Percentiles rank a stretch among this genome's conserved stretches.
These are phyloP conservation scores for Cerastis rubricosa DNA, from an alignment of 2,888 invertebrate genomes.

Conservation along the genomic window DNA sequence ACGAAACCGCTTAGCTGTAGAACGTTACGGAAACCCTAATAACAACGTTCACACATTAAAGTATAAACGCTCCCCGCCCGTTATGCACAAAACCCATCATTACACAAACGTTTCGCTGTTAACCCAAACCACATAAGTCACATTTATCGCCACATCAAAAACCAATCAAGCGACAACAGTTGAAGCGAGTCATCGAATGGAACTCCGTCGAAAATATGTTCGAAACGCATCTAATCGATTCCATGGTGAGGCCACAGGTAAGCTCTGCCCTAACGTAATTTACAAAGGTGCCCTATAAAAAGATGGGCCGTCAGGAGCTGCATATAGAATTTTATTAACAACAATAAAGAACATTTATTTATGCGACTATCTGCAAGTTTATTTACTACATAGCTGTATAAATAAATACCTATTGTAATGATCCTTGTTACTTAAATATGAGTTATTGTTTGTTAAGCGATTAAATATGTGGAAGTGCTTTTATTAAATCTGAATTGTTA, in stretches of 20 bases:
- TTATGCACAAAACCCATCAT: slow-evolving; percentile 85
- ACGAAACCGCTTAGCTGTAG: slow-evolving; percentile 18
- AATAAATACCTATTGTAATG: slow-evolving; percentile 61
- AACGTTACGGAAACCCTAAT: slow-evolving; percentile 75
- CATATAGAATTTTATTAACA: slow-evolving; percentile 72
- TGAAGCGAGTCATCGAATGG: slow-evolving; percentile 82
- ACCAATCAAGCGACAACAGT: slow-evolving; percentile 89
- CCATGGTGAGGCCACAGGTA: slow-evolving; percentile 77
- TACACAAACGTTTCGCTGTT: slow-evolving; percentile 83
- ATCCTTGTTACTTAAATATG: slow-evolving; percentile 51
- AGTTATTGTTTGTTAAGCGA: slow-evolving; percentile 44
- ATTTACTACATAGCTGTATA: slow-evolving; percentile 57
- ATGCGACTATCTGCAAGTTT: slow-evolving; percentile 62
- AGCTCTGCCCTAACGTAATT: slow-evolving; percentile 79
- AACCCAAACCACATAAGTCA: slow-evolving; percentile 88
- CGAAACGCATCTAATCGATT: slow-evolving; percentile 86
- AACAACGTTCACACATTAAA: slow-evolving; percentile 83
- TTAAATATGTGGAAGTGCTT: slow-evolving; percentile 43
- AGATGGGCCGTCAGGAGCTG: slow-evolving; percentile 71
- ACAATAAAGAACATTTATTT: slow-evolving; percentile 73
- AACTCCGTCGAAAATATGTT: slow-evolving; percentile 78
- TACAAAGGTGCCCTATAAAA: slow-evolving; percentile 77
- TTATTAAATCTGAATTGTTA: slow-evolving; percentile 29
- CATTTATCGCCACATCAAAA: slow-evolving; percentile 90
- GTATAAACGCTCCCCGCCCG: slow-evolving; percentile 80